Evolutionary conservation across 2,113 vertebrate species (phyloP), one percentile per base, ranked within the genome.

Genomic region (Gila orcuttii): DNA sequence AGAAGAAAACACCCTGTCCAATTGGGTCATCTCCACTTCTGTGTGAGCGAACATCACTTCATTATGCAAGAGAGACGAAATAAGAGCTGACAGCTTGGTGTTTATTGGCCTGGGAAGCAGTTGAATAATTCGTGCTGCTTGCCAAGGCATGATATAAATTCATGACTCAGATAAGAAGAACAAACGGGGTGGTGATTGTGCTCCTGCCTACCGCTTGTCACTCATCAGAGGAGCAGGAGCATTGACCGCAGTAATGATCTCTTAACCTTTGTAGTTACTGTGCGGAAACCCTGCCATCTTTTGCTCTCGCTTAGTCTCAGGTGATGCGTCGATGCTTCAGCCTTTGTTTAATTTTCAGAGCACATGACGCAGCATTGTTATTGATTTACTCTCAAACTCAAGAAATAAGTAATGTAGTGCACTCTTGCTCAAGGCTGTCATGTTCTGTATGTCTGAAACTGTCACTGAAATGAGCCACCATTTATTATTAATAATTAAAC

Each of bases 61-160:
- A 93, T 91, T 91, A 93, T 92, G 90, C 91, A 93, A 86, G 74
- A 52, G 62, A 91, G 84, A 87, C 5, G 69, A 91, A 94, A 94
- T 89, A 90, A 90, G 87, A 91, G 86, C 87, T 92, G 89, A 82
- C 90, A 90, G 85, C 89, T 92, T 85, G 86, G 86, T 89, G 88
- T 23, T 76, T 89, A 87, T 90, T 87, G 68, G 80, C 88, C 90
- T 80, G 89, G 91, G 90, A 91, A 90, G 82, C 77, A 89, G 84
- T 87, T 88, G 86, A 90, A 89, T 92, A 87, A 91, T 92, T 89
- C 91, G 47, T 79, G n/a, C 82, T 47, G 52, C 80, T 80, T 89
- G 88, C 89, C 90, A 91, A 90, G 85, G 90, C 88, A 88, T 92
- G 79, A 91, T 88, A 88, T 81, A 88, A 88, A 90, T 66, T 83